Conservation (phyloP, 2,797 vertebrate species). For the Ctenochaetus hawaiiensis region DNA sequence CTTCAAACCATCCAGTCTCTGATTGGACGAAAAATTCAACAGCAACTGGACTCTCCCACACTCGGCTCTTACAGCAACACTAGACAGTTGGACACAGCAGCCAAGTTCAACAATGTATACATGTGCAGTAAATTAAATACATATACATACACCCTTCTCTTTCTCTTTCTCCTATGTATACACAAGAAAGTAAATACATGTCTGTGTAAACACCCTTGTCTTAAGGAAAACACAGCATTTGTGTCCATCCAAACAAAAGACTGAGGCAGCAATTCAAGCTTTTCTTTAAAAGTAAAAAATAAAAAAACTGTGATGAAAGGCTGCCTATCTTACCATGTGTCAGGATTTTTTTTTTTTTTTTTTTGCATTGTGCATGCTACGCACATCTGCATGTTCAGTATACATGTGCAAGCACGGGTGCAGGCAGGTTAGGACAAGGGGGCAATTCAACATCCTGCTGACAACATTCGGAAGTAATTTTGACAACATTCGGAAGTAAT, state of each 20-base stretch:
- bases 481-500: conserved; percentile 76
- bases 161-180: conserved; percentile 22
- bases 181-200: conserved; percentile 26
- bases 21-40: conserved; percentile 5
- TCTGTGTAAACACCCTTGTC: conserved; percentile 39
- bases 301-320: conserved; percentile 36
- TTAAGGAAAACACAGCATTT: conserved; percentile 54
- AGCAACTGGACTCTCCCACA: conserved; percentile 35
- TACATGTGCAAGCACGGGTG: conserved; percentile 39
- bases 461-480: conserved; percentile 80
- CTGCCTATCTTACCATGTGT: conserved; percentile 19
- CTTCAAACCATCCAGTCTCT: conserved; percentile 26
- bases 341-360: background rate
- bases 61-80: conserved; percentile 26
- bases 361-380: conserved; percentile 2
- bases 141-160: conserved; percentile 31
- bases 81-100: conserved; percentile 12
- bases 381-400: conserved; percentile 44
- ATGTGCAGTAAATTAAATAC: conserved; percentile 44
- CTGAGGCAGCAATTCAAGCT: conserved; percentile 29
- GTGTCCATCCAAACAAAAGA: conserved; percentile 64
- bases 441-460: conserved; percentile 48
- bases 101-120: conserved; percentile 61
- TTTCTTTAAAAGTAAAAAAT: conserved; percentile 49
- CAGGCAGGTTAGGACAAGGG: conserved; percentile 55